Evolutionary conservation across 2,113 vertebrate species (phyloP), one percentile per base, ranked within the genome.

Genomic region (Clarias magur): DNA sequence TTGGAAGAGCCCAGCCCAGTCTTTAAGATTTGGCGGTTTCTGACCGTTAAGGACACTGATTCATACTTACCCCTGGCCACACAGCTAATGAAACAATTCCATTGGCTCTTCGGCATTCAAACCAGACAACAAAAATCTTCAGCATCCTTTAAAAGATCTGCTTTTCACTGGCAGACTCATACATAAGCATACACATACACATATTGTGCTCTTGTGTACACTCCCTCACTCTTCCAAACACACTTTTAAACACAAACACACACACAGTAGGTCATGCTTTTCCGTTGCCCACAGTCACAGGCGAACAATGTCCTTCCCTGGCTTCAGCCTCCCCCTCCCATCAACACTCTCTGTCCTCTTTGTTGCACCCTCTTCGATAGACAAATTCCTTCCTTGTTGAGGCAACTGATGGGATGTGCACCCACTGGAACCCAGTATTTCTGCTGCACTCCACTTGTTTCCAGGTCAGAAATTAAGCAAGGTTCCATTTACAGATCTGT

Each of bases 271-370:
- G 89, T 91, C 94, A 92, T 94, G 94, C 94, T 94, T 94, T 93
- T 91, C 93, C 89, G 95, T 95, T 95, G 93, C 94, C 94, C 94
- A 94, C 94, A 94, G 95, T 91, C 94, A 95, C 95, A 92, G 90
- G 91, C 92, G 94, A 95, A 95, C 95, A 96, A 95, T 95, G 94
- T 94, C 79, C 91, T 89, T 85, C 88, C 89, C 93, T 94, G 91
- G 93, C 88, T 93, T 92, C 85, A 88, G 62, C 82, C 84, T 76
- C 91, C 91, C 91, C 92, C 93, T 93, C 94, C 94, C 94, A 93
- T 89, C 90, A 78, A 92, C 91, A 91, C 93, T 91, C 91, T 94
- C 93, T 93, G 92, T 93, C 91, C 92, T 95, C 93, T 95, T 95
- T 96, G 95, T 96, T 95, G 92, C 93, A 91, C 90, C 91, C 93